Percentiles rank a stretch among this genome's conserved stretches.
These are phyloP conservation scores for Parasteatoda lunata DNA, from an alignment of 2,888 invertebrate genomes.

Conservation along the genomic window DNA sequence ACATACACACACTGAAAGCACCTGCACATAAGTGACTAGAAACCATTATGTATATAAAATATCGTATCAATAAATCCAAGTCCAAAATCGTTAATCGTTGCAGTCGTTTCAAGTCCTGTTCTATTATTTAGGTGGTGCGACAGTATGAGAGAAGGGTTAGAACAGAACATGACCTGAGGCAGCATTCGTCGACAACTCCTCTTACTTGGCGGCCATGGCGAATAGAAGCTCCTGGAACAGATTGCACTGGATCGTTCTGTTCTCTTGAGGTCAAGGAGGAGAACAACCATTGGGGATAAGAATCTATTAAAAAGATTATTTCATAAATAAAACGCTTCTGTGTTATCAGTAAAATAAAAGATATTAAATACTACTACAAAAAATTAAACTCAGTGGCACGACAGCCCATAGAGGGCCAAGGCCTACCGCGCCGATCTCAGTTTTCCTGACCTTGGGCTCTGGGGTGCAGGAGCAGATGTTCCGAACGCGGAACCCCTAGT, in stretches of 20 bases:
- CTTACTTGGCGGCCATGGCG: not conserved
- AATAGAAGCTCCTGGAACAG: not conserved
- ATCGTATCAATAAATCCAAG: not conserved
- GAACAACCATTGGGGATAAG: conserved; percentile 18
- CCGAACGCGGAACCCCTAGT: no score
- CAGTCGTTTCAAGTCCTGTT: no score
- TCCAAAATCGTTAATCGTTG: not conserved
- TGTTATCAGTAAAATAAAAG: no score
- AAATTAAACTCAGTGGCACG: no score
- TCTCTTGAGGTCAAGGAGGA: not conserved
- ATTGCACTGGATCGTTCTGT: not conserved
- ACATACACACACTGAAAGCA: not conserved
- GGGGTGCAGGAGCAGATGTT: no score
- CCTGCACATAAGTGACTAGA: conserved; percentile 1
- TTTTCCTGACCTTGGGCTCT: no score
- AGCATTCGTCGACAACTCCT: conserved; percentile 50
- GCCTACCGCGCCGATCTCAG: no score
- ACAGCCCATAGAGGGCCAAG: no score
- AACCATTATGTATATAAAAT: not conserved
- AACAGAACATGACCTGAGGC: conserved; percentile 24
- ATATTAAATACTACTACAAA: no score
- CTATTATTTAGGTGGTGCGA: not conserved
- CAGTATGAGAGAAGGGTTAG: conserved; percentile 29
- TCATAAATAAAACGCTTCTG: no score
- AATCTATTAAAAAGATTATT: conserved; percentile 13